Evolutionary conservation across 2,888 invertebrate species (phyloP), one percentile per base, ranked within the genome.

Genomic region (Amphiduros pacificus): DNA sequence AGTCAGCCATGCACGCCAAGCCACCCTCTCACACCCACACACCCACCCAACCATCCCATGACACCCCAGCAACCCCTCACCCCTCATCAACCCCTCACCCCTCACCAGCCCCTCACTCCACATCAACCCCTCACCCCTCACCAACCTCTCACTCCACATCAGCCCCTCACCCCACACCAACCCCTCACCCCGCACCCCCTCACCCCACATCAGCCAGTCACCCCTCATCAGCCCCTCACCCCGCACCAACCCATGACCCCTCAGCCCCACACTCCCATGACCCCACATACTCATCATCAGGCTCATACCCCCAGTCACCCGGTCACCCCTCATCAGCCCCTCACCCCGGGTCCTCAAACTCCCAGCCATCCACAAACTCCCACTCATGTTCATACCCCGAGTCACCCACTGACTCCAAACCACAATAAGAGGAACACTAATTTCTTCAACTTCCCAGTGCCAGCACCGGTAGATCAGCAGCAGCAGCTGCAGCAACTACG

Each of bases 291-390:
- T 1, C 58, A 31, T 20, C 44, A 51, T 58, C 58, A 58, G 17
- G 62, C 67, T 22, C 56, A 41, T 61, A 63, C 67, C 26, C 64
- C 65, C 6, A 60, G 51, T 60, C 62, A 67, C 29, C 68, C 69
- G 6, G 65, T 59, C 11, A 69, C 69, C 1, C 69, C 69, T 9
- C 66, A 63, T 58, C 66, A 64, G 32, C 68, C 66, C 0, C 59
- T 55, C 6, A 66, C 66, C 6, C 58, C 63, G 24, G 56, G 26
- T 22, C 67, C 62, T 5, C 50, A 28, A 20, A 60, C 64, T 3
- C 67, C 67, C 5, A 54, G 27, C 36, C 53, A 40, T 11, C 53
- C 53, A 27, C 41, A 51, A 3, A 51, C 51, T 5, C 51, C 51
- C 4, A 36, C 20, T 32, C 57, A 57, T 11, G 49, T 49, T 20